Evolutionary conservation across 2,113 vertebrate genomes (phyloP).

Genomic region (Plectropomus leopardus): DNA sequence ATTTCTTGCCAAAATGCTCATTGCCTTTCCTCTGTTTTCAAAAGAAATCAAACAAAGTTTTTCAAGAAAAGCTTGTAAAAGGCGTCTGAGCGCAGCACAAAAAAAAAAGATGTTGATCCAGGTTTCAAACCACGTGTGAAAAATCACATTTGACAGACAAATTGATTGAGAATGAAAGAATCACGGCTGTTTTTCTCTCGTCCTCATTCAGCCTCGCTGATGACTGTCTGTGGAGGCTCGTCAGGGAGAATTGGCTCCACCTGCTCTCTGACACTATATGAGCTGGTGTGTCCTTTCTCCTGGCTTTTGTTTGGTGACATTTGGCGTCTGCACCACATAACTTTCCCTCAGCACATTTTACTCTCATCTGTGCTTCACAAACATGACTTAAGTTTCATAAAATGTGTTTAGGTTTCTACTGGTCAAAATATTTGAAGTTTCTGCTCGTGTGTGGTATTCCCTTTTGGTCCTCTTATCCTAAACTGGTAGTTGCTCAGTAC

Average conservation of each 20-base stretch:
- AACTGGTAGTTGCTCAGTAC: too few species aligned
- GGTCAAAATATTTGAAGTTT: not conserved
- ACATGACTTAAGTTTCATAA: not conserved
- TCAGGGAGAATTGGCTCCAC: not conserved
- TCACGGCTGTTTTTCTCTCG: too few species aligned
- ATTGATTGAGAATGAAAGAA: too few species aligned
- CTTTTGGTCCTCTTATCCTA: not conserved
- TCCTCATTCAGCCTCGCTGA: too few species aligned
- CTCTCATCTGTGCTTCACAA: not conserved
- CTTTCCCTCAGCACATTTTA: not conserved
- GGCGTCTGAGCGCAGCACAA: too few species aligned
- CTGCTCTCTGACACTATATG: not conserved
- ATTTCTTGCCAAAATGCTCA: too few species aligned
- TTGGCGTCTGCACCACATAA: not conserved
- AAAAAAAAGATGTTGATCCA: too few species aligned
- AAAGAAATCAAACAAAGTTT: too few species aligned
- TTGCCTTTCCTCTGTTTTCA: too few species aligned
- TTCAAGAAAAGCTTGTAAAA: too few species aligned
- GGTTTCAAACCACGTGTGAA: too few species aligned
- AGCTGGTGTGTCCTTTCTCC: not conserved
- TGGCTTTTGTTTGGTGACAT: not conserved
- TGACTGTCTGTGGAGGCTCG: not conserved
- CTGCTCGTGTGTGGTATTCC: slow-evolving; percentile 10
- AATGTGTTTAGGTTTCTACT: not conserved
- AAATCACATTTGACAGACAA: too few species aligned